Evolutionary conservation across 1,140 invertebrate genomes (phyloP).

Genomic region (Listronotus oregonensis): DNA sequence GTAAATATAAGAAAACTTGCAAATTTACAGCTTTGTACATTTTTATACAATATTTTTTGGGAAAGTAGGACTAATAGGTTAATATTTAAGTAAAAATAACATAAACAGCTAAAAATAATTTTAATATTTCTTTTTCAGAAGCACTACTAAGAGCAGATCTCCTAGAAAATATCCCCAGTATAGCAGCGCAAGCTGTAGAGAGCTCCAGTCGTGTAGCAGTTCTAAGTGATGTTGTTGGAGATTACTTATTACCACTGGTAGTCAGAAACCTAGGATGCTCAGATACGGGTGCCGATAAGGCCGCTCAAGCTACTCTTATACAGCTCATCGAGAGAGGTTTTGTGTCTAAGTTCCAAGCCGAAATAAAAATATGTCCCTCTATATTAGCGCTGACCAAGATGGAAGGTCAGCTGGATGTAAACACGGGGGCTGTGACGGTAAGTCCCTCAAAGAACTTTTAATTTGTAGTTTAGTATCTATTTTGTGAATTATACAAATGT

Average conservation of each 20-base stretch:
- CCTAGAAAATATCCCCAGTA: constrained; percentile 49
- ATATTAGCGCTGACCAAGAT: constrained; percentile 48
- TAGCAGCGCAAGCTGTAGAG: constrained; percentile 46
- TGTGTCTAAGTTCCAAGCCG: constrained; percentile 46
- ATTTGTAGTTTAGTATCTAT: background rate
- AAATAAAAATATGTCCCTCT: constrained; percentile 53
- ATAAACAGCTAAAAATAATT: background rate
- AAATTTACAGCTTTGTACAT: no score
- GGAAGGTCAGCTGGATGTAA: constrained; percentile 39
- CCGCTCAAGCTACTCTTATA: constrained; percentile 43
- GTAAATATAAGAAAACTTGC: no score
- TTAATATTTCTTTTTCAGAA: constrained; percentile 42
- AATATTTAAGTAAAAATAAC: constrained; percentile 17
- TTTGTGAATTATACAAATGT: no score
- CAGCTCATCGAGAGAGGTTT: constrained; percentile 47
- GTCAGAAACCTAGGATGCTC: constrained; percentile 47
- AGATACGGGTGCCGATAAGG: constrained; percentile 43
- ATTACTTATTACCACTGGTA: constrained; percentile 50
- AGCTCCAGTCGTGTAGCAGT: constrained; percentile 39
- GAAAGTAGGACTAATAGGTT: background rate
- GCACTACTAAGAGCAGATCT: constrained; percentile 40
- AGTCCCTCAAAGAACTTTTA: constrained; percentile 9
- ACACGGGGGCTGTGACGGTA: constrained; percentile 47
- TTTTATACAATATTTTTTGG: no score
- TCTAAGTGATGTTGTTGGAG: constrained; percentile 44